These are phyloP conservation scores for Embidobia sp. DNA, from an alignment of 2,888 invertebrate genomes.

Conservation along the genomic window DNA sequence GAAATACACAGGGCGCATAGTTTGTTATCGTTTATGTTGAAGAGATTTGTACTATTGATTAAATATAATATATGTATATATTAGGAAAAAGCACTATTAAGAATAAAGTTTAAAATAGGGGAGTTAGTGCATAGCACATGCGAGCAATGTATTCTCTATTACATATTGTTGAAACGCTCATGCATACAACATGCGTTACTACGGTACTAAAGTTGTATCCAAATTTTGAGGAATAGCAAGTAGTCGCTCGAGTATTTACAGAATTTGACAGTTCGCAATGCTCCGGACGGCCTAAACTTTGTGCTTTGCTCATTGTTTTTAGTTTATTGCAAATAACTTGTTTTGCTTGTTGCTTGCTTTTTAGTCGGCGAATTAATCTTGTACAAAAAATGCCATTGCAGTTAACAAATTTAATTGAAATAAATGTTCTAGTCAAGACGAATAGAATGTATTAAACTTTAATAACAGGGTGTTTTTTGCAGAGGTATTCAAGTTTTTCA, in stretches of 20 bases:
- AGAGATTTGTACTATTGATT: conserved; percentile 26
- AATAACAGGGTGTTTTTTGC: too few species aligned
- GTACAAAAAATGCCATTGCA: too few species aligned
- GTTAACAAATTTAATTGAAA: too few species aligned
- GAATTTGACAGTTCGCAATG: conserved; percentile 1
- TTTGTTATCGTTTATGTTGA: conserved; percentile 2
- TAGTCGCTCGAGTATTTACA: conserved; percentile 26
- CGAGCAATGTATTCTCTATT: conserved; percentile 74
- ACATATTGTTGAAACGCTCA: conserved; percentile 74
- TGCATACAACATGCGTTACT: conserved; percentile 80
- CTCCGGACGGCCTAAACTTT: too few species aligned
- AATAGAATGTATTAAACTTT: too few species aligned
- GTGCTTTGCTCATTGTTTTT: too few species aligned
- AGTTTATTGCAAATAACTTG: too few species aligned
- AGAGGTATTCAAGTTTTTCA: too few species aligned
- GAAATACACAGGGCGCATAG: too few species aligned
- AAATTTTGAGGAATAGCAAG: conserved; percentile 51
- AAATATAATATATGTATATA: conserved; percentile 42
- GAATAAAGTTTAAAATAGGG: conserved; percentile 68
- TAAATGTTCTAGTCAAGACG: too few species aligned
- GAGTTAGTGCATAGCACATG: conserved; percentile 79
- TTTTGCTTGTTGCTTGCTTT: too few species aligned
- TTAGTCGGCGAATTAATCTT: too few species aligned
- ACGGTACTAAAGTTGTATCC: conserved; percentile 70
- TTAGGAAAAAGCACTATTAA: conserved; percentile 62